Evolutionary conservation across 2,888 invertebrate species (phyloP), one percentile per base, ranked within the genome.

Genomic region (Mesorhabditis spiculigera): DNA sequence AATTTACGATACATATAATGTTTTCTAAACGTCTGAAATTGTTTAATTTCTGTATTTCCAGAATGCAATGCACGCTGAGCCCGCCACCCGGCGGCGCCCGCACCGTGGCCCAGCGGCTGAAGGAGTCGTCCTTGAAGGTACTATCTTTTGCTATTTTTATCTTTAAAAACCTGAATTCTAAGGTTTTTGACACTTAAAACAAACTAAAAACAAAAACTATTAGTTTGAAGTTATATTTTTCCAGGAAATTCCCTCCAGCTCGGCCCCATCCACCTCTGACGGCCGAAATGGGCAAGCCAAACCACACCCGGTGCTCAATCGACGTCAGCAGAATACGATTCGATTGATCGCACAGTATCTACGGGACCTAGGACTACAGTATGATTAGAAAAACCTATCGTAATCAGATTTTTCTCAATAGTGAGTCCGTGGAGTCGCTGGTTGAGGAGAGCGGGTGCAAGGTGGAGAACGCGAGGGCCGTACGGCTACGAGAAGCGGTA

Each of bases 361-460:
- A 41, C 75, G 76, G 66, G 75, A 76, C 62, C 70, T 82, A 62
- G 83, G 83, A 42, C 70, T 83, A 65, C 70, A 73, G 83, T 83
- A 63, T 76, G 77, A 70, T 44, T 45, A n/a, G 28, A 28, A 28
- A 28, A 28, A 28, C 28, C 28, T 28, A 28, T 3, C 64, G 41
- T 62, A 5, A 16, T 44, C 43, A 68, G 3, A 43, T 28, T 67
- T 72, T 65, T 68, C n/a, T n/a, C n/a, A 79, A 50, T 64, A 83
- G 83, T 66, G 78, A 77, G 16, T 79, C 81, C 42, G 83, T 79
- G 10, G 81, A 82, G 63, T 70, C 78, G 4, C 71, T 83, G 6
- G 80, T 82, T n/a, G 81, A 82, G 67, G 83, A 83, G 68, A 81
- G 78, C 43, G 82, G 83, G 5, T 79, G 79, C 66, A 79, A 76